phyloP scores from a whole-genome alignment of 2,797 vertebrate species.

The Petrocephalus sullivani region DNA sequence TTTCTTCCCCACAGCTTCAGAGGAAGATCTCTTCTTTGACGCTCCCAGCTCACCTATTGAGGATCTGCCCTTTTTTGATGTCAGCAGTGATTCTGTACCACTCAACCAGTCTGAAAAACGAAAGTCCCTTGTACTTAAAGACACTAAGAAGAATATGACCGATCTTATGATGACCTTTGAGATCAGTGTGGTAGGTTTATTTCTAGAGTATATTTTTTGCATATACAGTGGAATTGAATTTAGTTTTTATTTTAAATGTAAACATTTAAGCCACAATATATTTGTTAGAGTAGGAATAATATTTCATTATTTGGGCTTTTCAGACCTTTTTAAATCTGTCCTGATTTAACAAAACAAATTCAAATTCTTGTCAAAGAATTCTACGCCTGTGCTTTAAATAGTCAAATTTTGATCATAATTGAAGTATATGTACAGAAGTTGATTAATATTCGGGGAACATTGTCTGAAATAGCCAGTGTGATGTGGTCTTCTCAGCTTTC shows the following conservation, averaged over 20 bases:
- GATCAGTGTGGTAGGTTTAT: constrained; percentile 74
- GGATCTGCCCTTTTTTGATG: constrained; percentile 69
- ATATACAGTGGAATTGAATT: not conserved
- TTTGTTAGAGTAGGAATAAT: not conserved
- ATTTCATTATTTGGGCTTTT: not conserved
- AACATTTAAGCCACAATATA: not conserved
- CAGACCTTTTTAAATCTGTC: not conserved
- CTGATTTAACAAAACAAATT: not conserved
- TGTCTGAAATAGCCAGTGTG: not conserved
- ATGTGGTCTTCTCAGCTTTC: constrained; percentile 65
- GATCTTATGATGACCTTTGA: constrained; percentile 78
- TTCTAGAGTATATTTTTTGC: not conserved
- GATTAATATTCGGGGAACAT: not conserved
- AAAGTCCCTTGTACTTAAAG: constrained; percentile 60
- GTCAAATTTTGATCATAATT: not conserved
- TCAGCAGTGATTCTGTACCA: constrained; percentile 51
- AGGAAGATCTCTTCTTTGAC: constrained; percentile 90
- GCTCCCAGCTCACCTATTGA: constrained; percentile 82
- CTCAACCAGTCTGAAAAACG: constrained; percentile 45
- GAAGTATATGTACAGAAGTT: not conserved
- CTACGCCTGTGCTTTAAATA: not conserved
- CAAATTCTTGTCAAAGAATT: not conserved
- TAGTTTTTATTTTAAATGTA: not conserved
- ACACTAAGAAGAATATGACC: constrained; percentile 81
- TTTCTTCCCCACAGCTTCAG: constrained; percentile 67